Evolutionary conservation across 2,888 invertebrate species (phyloP), one percentile per base, ranked within the genome.

Genomic region (Synanthedon andrenaeformis): DNA sequence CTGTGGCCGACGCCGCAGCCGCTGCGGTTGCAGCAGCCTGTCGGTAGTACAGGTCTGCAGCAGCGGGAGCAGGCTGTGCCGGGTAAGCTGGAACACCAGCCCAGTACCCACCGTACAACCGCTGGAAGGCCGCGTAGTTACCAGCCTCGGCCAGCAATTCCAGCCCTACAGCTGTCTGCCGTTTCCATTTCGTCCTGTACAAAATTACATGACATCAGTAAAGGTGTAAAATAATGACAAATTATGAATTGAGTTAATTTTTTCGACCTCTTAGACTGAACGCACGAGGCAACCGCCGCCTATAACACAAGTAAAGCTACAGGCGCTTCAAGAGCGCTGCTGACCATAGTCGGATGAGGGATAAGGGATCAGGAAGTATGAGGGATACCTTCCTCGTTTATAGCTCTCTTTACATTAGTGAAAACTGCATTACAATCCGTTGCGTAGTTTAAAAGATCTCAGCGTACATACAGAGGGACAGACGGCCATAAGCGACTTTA

Each of bases 91-190:
- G 90, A 54, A 92, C 90, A 60, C 92, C 92, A 51, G 91, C 90
- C 90, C 89, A 74, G 77, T 94, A 94, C 0, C 93, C 92, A 10
- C 95, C 95, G 83, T 96, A 96, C 59, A 99, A 89, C 58, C 98
- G 91, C 86, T 98, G 98, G 72, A 99, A 96, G n/a, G 99, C 99
- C 1, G 98, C 98, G 84, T 96, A 97, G 88, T 98, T 99, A 8
- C 97, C 97, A 0, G 98, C 97, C 79, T 99, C 99, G 2, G 98
- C 97, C 55, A 99, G 88, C 48, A 99, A 91, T 78, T 99, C 99
- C 64, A 98, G 83, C 0, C 99, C 98, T 3, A 99, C 99, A 0
- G 99, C 97, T 13, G 99, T 98, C 82, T 99, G 99, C 1, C 99
- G 92, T 84, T 99, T 99, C 99, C 99, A 99, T 89, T 99, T 99